A percentile compares a stretch with the other conserved stretches of the same genome.
These are phyloP conservation scores for Scomber colias DNA, from an alignment of 2,113 vertebrate genomes.

Conservation along the genomic window DNA sequence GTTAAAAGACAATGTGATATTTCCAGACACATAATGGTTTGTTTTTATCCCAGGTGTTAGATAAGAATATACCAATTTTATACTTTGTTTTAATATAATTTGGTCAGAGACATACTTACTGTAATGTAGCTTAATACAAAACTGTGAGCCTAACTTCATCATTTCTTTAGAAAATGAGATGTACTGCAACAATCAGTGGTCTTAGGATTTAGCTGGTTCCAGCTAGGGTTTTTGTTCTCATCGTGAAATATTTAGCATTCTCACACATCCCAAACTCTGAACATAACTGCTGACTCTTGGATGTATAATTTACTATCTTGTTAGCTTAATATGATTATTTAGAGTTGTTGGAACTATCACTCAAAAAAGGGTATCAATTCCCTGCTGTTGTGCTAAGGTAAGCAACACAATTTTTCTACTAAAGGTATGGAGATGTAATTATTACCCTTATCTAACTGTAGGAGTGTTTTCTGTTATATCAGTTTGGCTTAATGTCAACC, in stretches of 20 bases:
- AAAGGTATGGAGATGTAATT: background rate
- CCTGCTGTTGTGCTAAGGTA: background rate
- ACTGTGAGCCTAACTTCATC: background rate
- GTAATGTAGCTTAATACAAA: background rate
- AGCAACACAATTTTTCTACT: background rate
- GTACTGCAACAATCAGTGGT: no score
- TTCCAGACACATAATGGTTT: background rate
- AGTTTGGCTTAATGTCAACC: constrained; percentile 4
- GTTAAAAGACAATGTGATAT: constrained; percentile 28
- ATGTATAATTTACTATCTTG: no score
- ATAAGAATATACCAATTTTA: background rate
- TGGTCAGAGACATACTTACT: background rate
- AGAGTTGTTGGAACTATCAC: background rate
- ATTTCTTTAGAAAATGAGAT: background rate
- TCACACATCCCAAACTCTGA: background rate
- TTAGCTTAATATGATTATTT: no score
- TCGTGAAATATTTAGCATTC: no score
- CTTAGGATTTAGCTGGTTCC: no score
- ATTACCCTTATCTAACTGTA: background rate
- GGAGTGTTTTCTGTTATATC: constrained; percentile 1
- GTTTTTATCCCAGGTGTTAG: constrained; percentile 2
- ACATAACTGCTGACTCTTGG: background rate
- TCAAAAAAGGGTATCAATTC: background rate
- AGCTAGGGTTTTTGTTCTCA: no score
- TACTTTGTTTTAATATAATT: background rate